Percentiles rank a stretch among this genome's conserved stretches.
Conservation (phyloP, 2,797 vertebrate genomes). For the Pogoniulus pusillus region DNA sequence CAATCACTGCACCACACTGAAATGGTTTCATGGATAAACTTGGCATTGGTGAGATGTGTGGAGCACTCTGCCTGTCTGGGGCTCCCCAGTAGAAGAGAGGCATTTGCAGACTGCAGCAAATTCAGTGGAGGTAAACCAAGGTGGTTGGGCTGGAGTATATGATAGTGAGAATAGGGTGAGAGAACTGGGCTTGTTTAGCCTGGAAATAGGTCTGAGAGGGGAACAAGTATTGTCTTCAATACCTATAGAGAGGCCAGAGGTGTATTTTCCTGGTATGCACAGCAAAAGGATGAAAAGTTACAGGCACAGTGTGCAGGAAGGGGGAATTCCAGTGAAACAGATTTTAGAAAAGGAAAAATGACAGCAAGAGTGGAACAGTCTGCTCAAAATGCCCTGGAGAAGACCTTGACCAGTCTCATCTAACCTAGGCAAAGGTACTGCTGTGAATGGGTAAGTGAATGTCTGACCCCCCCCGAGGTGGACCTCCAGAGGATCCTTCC, state of each 20-base stretch:
- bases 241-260: not conserved
- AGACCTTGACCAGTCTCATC: not conserved
- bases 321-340: not conserved
- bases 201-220: too few species aligned
- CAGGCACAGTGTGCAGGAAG: not conserved
- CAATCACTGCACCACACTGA: not conserved
- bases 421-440: not conserved
- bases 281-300: not conserved
- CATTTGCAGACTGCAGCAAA: rapidly evolving
- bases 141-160: not conserved
- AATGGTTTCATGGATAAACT: not conserved
- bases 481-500: not conserved
- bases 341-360: too few species aligned
- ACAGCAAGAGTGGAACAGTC: too few species aligned
- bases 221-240: not conserved
- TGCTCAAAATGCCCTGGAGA: not conserved
- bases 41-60: not conserved
- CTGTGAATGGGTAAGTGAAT: not conserved
- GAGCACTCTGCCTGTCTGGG: not conserved
- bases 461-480: not conserved
- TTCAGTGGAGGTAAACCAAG: not conserved
- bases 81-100: not conserved
- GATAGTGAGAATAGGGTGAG: not conserved
- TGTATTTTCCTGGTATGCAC: not conserved
- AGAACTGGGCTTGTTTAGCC: too few species aligned